A percentile compares a stretch with the other conserved stretches of the same genome.
Conservation (phyloP, 2,797 vertebrate species). For the Catharus ustulatus region DNA sequence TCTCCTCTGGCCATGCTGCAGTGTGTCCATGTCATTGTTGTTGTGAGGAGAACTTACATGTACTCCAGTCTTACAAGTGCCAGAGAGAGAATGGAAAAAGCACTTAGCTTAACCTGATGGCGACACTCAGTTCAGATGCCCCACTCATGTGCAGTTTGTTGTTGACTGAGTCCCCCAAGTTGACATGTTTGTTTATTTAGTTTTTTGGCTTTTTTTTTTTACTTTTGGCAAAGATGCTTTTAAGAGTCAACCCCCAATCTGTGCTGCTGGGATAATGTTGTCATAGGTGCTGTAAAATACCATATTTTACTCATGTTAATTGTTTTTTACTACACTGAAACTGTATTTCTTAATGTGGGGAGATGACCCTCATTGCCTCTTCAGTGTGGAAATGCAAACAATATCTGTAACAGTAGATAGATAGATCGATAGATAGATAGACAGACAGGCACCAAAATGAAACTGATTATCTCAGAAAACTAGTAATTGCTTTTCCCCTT, state of each 20-base stretch:
- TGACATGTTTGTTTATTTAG: not conserved
- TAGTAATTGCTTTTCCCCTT: not conserved
- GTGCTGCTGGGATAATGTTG: not conserved
- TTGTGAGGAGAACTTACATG: not conserved
- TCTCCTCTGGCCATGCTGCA: not conserved
- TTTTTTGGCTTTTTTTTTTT: rapidly evolving
- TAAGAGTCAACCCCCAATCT: not conserved
- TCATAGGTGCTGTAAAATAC: not conserved
- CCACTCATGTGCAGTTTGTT: not conserved
- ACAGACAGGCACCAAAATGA: not conserved
- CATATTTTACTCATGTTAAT: not conserved
- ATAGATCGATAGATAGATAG: not conserved
- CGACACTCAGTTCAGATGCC: not conserved
- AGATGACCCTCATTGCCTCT: not conserved
- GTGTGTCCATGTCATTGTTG: not conserved
- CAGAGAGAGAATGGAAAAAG: not conserved
- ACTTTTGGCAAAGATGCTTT: not conserved
- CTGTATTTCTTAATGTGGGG: not conserved
- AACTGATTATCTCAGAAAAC: not conserved
- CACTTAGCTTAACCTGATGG: not conserved
- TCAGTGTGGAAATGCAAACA: not conserved
- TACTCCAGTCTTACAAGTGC: not conserved
- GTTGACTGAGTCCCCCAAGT: not conserved
- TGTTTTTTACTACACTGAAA: not conserved
- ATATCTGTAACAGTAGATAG: not conserved